These are phyloP conservation scores for Drosophila funebris DNA, from an alignment of 1,140 invertebrate species.

Conservation along the genomic window DNA sequence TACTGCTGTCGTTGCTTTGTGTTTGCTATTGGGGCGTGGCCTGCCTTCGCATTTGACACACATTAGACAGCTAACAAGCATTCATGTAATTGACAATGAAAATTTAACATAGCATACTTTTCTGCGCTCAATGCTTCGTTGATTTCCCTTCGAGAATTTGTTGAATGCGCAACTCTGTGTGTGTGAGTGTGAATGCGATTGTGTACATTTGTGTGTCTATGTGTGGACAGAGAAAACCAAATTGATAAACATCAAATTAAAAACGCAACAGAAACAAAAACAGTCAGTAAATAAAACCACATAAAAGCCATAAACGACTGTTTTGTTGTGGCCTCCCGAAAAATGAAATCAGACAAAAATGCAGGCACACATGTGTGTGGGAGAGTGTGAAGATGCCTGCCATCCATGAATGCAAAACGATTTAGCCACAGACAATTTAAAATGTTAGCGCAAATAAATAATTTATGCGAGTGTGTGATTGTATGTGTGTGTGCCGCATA, in stretches of 20 bases:
- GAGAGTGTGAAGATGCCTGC: constrained; percentile 7
- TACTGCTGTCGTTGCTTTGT: background rate
- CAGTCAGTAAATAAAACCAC: constrained; percentile 68
- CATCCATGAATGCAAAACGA: too few species aligned
- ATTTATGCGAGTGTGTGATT: constrained; percentile 45
- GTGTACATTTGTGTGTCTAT: background rate
- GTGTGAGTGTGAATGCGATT: background rate
- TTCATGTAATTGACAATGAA: constrained; percentile 63
- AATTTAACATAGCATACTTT: constrained; percentile 52
- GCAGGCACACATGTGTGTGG: constrained; percentile 7
- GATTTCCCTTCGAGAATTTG: background rate
- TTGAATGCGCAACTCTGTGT: background rate
- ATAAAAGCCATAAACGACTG: constrained; percentile 73
- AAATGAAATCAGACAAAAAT: constrained; percentile 45
- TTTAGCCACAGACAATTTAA: constrained; percentile 79
- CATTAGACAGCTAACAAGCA: constrained; percentile 57
- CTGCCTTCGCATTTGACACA: constrained; percentile 23
- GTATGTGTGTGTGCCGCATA: constrained; percentile 8
- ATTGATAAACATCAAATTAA: constrained; percentile 79
- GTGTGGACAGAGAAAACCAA: constrained; percentile 5
- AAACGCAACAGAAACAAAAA: constrained; percentile 44
- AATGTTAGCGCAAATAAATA: constrained; percentile 68
- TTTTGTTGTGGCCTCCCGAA: constrained; percentile 48
- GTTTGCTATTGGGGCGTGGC: constrained; percentile 5
- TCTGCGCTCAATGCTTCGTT: constrained; percentile 2